Conservation (phyloP, 2,888 invertebrate species). For the Perizoma flavofasciatum region DNA sequence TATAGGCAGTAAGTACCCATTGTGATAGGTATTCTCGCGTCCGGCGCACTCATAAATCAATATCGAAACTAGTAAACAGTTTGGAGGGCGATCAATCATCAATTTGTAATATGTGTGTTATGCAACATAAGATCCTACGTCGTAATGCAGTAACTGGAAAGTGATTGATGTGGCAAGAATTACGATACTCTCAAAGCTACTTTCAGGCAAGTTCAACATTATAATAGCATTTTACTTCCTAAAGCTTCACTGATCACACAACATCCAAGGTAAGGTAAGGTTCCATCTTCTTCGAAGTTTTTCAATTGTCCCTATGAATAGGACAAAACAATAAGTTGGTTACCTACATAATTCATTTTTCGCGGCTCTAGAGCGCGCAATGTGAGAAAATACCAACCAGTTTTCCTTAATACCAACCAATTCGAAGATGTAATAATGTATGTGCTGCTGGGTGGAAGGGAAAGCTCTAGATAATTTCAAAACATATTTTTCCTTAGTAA, state of each 20-base stretch:
- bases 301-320: constrained; percentile 15
- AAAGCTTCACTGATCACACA: background rate
- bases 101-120: constrained; percentile 19
- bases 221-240: constrained; percentile 7
- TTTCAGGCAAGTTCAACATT: constrained; percentile 15
- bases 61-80: constrained; percentile 22
- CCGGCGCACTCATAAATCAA: constrained; percentile 19
- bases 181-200: constrained; percentile 14
- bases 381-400: too few relatives aligned
- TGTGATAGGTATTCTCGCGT: constrained; percentile 15
- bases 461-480: constrained; percentile 26
- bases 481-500: constrained; percentile 24
- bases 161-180: constrained; percentile 19
- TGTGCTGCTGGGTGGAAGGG: constrained; percentile 20
- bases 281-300: constrained; percentile 15
- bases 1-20: constrained; percentile 4
- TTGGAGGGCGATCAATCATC: constrained; percentile 18
- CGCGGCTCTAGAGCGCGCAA: constrained; percentile 1
- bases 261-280: constrained; percentile 13
- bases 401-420: constrained; percentile 23
- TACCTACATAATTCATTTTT: constrained; percentile 5
- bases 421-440: constrained; percentile 23
- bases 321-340: constrained; percentile 4
- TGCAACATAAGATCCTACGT: constrained; percentile 16
- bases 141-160: constrained; percentile 13